phyloP scores from a whole-genome alignment of 2,797 vertebrate genomes.

The Rachycentron canadum region DNA sequence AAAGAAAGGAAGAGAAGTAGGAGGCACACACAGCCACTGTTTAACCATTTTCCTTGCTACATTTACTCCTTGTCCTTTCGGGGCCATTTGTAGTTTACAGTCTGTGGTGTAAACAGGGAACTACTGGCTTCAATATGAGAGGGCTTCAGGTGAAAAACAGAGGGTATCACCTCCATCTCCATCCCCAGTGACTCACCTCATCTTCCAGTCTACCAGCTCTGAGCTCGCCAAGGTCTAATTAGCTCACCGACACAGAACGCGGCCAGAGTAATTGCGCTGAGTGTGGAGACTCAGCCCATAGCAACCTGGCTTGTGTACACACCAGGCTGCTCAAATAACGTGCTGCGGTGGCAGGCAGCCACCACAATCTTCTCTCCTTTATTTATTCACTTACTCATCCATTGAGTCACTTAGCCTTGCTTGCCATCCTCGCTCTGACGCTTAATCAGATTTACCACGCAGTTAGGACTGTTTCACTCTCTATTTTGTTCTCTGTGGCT shows the following conservation, averaged over 20 bases:
- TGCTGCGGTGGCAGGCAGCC: conserved; percentile 73
- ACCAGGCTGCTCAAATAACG: conserved; percentile 71
- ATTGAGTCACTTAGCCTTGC: conserved; percentile 75
- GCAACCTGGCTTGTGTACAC: conserved; percentile 77
- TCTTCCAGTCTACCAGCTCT: conserved; percentile 58
- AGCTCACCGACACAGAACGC: conserved; percentile 74
- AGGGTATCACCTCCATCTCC: conserved; percentile 60
- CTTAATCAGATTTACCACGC: conserved; percentile 76
- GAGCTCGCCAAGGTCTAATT: conserved; percentile 74
- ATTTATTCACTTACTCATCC: conserved; percentile 80
- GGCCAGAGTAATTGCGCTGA: conserved; percentile 70
- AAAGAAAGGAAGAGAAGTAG: conserved; percentile 21
- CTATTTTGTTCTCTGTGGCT: conserved; percentile 60
- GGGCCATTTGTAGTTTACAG: conserved; percentile 65
- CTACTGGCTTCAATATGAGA: conserved; percentile 21
- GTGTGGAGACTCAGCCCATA: conserved; percentile 73
- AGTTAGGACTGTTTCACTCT: conserved; percentile 63
- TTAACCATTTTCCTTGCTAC: conserved; percentile 58
- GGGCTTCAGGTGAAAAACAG: conserved; percentile 67
- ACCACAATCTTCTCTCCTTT: conserved; percentile 74
- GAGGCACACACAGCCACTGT: conserved; percentile 17
- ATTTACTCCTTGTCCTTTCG: conserved; percentile 56
- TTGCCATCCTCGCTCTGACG: conserved; percentile 66
- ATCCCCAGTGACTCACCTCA: conserved; percentile 68
- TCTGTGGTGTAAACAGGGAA: conserved; percentile 61